Base-by-base conservation (phyloP, 2,888 invertebrate genomes). In the Mantis religiosa region DNA sequence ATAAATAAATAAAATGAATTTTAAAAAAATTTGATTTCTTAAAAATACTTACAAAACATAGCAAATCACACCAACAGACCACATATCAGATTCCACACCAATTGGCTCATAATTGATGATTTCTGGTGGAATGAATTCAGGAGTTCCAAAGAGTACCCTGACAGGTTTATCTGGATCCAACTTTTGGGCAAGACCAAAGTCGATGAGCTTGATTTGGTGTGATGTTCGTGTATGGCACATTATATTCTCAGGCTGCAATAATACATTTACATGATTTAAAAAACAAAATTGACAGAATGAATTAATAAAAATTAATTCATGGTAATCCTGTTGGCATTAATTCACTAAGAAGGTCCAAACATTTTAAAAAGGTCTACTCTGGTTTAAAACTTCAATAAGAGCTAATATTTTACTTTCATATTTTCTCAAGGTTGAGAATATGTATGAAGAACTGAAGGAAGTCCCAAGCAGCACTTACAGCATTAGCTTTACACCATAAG, bases 51-150 rank as follows among this genome's bases (percentile, higher is more conserved):
- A 98, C 98, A 98, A 93, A 90, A 98, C 97, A 92, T 98, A 99
- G 92, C 97, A 97, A 90, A 98, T 97, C 88, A 98, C 98, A 28
- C 98, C 98, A 83, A 98, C 95, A 91, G 98, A 97, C 99, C 99
- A 99, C 98, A 99, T 98, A 92, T 99, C 99, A 3, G 97, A 96
- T 89, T 96, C 95, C 14, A 96, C 95, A 86, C 97, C 96, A 85
- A 99, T 96, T 0, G 96, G 96, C 92, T 98, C 98, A 93, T 97
- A 98, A 93, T 96, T 97, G 90, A 98, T 96, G 85, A 98, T 97
- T 94, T 98, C 98, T 0, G 98, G 98, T 0, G 98, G 97, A 91
- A 98, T 97, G 92, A 98, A 99, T 93, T 98, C 98, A 0, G 97
- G 97, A 0, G 98, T 99, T 0, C 98, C 98, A 91, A 97, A 98